A percentile compares a stretch with the other conserved stretches of the same genome.
phyloP scores from a whole-genome alignment of 2,888 invertebrate species.

The Buathra laborator region DNA sequence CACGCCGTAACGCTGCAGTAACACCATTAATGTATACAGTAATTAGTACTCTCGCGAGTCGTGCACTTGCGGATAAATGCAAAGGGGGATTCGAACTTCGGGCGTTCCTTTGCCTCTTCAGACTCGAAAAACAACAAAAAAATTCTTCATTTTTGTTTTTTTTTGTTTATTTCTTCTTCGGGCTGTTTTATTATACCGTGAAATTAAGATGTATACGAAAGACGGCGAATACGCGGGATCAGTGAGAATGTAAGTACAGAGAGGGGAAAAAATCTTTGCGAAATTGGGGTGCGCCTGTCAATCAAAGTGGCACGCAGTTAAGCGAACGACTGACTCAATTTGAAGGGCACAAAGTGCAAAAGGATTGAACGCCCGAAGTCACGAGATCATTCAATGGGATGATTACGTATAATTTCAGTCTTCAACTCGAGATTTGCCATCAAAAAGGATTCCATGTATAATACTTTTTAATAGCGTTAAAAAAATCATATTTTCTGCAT shows the following conservation, averaged over 20 bases:
- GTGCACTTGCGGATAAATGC: neutral
- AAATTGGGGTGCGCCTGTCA: slow-evolving; percentile 51
- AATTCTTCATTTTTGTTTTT: neutral
- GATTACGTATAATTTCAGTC: neutral
- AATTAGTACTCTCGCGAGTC: neutral
- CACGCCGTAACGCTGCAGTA: neutral
- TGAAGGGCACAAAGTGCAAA: slow-evolving; percentile 1
- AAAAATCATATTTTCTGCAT: no score
- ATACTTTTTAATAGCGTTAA: no score
- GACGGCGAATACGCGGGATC: neutral
- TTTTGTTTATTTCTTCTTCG: neutral
- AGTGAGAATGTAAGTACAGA: neutral
- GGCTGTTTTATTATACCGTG: neutral
- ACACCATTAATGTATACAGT: neutral
- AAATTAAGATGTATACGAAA: slow-evolving; percentile 13
- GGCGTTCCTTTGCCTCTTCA: slow-evolving; percentile 13
- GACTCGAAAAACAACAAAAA: slow-evolving; percentile 9
- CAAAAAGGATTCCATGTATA: no score
- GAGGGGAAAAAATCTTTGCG: slow-evolving; percentile 15
- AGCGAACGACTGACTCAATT: slow-evolving; percentile 27
- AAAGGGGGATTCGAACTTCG: neutral
- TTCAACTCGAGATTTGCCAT: neutral
- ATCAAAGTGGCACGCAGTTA: slow-evolving; percentile 48
- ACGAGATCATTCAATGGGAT: neutral
- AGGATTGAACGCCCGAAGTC: neutral